These are phyloP conservation scores for Pelvicachromis taeniatus DNA, from an alignment of 2,113 vertebrate species.

Conservation along the genomic window DNA sequence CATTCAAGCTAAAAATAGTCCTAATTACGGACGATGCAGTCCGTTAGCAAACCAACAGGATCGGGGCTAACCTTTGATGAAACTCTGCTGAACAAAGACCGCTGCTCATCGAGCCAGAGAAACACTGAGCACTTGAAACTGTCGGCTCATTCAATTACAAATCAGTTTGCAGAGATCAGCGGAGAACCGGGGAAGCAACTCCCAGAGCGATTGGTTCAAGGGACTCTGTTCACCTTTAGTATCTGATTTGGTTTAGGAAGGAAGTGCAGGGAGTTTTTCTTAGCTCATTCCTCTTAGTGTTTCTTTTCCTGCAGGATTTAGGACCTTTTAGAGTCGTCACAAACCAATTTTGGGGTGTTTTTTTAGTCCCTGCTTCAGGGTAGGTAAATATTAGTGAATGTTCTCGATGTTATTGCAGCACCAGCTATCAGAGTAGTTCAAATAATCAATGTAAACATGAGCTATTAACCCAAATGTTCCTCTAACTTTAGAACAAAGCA, in stretches of 20 bases:
- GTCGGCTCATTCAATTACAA: neutral
- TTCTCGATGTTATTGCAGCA: neutral
- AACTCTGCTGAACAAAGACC: neutral
- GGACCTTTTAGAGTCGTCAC: neutral
- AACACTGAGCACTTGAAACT: neutral
- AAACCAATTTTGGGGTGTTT: neutral
- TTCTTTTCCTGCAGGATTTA: neutral
- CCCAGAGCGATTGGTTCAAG: neutral
- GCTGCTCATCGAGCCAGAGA: neutral
- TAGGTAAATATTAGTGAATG: neutral
- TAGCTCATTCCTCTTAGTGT: neutral
- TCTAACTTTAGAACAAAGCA: neutral
- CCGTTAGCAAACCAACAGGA: neutral
- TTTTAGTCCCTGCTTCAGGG: neutral
- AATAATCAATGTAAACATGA: neutral
- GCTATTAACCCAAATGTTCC: neutral
- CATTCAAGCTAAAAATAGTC: conserved; percentile 1
- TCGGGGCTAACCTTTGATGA: neutral
- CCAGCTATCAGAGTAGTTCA: rapidly evolving
- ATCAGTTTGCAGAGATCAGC: neutral
- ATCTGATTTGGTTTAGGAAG: neutral
- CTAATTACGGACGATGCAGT: neutral
- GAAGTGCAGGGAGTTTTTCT: neutral
- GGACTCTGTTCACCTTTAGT: neutral
- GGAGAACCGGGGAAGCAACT: neutral